Percentiles rank a stretch among this genome's conserved stretches.
Evolutionary conservation across 2,888 invertebrate species (phyloP).

Genomic region (Nowickia ferox): DNA sequence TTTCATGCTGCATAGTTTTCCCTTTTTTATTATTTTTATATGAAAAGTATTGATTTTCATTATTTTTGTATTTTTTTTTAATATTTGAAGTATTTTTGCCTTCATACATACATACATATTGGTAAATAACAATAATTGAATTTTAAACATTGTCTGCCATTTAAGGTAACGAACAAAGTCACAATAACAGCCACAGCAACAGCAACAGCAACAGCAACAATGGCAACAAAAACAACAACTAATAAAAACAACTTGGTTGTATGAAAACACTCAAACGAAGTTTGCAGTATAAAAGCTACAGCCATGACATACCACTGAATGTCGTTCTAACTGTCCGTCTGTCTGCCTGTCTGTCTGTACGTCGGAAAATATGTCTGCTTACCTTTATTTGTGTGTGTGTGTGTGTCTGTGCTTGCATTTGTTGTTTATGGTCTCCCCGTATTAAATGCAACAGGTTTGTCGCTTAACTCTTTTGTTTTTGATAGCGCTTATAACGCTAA

Average conservation of each 20-base stretch:
- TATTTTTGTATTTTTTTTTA: neutral
- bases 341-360: neutral
- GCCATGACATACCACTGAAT: slow-evolving; percentile 40
- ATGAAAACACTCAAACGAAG: slow-evolving; percentile 10
- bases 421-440: slow-evolving; percentile 28
- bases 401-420: neutral
- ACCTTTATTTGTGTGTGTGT: neutral
- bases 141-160: slow-evolving; percentile 70
- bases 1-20: slow-evolving; percentile 23
- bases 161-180: slow-evolving; percentile 53
- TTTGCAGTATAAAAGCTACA: slow-evolving; percentile 24
- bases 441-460: slow-evolving; percentile 67
- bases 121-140: slow-evolving; percentile 72
- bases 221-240: slow-evolving; percentile 22
- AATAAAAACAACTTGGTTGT: slow-evolving; percentile 27
- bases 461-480: slow-evolving; percentile 71
- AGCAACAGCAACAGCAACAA: slow-evolving; percentile 12
- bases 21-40: slow-evolving; percentile 51
- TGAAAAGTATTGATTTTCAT: slow-evolving; percentile 43
- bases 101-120: slow-evolving; percentile 24
- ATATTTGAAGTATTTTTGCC: slow-evolving; percentile 29
- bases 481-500: slow-evolving; percentile 41
- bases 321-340: neutral
- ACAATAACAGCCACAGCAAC: slow-evolving; percentile 34
- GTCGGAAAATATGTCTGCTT: neutral